Evolutionary conservation across 2,113 vertebrate genomes (phyloP).

Genomic region (Herpailurus yagouaroundi): DNA sequence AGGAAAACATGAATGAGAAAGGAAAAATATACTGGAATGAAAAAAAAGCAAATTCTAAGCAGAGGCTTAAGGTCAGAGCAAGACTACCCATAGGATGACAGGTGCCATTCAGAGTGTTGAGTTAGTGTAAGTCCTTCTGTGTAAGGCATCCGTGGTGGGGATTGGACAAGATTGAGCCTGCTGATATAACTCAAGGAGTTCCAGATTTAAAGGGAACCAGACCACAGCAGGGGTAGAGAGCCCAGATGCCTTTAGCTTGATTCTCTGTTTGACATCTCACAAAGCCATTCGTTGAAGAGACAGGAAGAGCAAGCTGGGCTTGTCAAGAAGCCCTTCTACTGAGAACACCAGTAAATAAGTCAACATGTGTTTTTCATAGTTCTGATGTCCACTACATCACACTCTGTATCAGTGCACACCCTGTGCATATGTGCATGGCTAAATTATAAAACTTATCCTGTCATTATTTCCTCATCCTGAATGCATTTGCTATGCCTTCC

Average conservation of each 20-base stretch:
- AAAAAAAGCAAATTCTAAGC: not conserved
- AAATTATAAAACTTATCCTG: not conserved
- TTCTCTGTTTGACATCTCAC: not conserved
- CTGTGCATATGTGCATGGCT: not conserved
- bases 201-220: not conserved
- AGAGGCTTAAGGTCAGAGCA: not conserved
- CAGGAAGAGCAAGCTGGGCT: not conserved
- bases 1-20: constrained; percentile 17
- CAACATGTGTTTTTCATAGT: not conserved
- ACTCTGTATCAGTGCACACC: not conserved
- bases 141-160: not conserved
- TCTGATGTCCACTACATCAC: not conserved
- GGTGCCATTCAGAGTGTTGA: not conserved
- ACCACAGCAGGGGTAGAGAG: not conserved
- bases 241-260: not conserved
- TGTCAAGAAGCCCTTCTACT: not conserved
- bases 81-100: not conserved
- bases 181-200: not conserved
- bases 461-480: not conserved
- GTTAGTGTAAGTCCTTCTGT: not conserved
- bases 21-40: not conserved
- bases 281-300: not conserved
- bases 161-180: not conserved
- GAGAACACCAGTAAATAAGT: not conserved
- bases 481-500: not conserved